Conservation (phyloP, 92 coral and sea anemone genomes). For the Montipora capitata region DNA sequence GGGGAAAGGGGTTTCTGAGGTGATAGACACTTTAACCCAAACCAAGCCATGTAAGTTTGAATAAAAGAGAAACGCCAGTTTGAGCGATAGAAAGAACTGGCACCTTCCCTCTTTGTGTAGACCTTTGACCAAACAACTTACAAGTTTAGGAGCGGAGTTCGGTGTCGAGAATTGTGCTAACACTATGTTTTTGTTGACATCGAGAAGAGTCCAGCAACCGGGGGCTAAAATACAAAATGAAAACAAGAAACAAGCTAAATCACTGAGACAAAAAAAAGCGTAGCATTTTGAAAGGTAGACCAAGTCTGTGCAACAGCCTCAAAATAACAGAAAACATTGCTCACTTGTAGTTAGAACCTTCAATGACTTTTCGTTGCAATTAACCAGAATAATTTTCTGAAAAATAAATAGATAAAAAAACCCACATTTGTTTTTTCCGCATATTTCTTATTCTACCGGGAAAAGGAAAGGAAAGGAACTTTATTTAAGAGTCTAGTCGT, state of each 20-base stretch:
- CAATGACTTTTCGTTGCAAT: conserved; percentile 63
- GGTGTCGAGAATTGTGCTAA: conserved; percentile 81
- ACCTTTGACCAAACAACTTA: conserved; percentile 34
- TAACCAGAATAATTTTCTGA: conserved; percentile 12
- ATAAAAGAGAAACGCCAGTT: too few species aligned
- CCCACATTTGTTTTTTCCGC: neutral
- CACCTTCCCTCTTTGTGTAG: too few species aligned
- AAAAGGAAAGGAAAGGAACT: too few species aligned
- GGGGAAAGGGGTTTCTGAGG: too few species aligned
- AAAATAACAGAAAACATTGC: neutral
- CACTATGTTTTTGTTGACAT: conserved; percentile 79
- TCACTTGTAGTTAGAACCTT: conserved; percentile 79
- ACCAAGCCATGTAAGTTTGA: too few species aligned
- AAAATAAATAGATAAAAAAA: neutral
- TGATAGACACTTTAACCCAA: too few species aligned
- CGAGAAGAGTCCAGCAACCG: conserved; percentile 94
- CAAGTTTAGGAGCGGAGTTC: conserved; percentile 80
- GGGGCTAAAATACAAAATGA: conserved; percentile 38
- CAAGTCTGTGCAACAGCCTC: neutral
- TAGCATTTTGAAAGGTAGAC: neutral
- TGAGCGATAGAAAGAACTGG: too few species aligned
- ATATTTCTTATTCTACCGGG: too few species aligned
- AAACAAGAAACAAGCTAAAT: neutral
- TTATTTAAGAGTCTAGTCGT: too few species aligned
- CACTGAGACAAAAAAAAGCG: neutral